A percentile compares a stretch with the other conserved stretches of the same genome.
Conservation (phyloP, 2,113 vertebrate species). For the cat (Felis catus) region F.catus_Fca126_mat1.0 CM031416.1:32053001-32053500, state of each 20-base stretch:
- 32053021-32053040: slow-evolving; percentile 57
- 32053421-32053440: neutral
- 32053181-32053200: neutral
- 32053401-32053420: neutral
- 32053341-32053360: neutral
- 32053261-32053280: neutral
- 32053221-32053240: neutral
- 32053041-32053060: slow-evolving; percentile 94
- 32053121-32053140: slow-evolving; percentile 95
- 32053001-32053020: neutral
- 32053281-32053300: neutral
- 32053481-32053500: neutral
- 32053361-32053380: neutral
- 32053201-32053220: neutral
- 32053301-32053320: neutral
- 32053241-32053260: neutral
- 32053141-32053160: slow-evolving; percentile 91
- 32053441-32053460: neutral
- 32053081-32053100: slow-evolving; percentile 92
- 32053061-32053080: slow-evolving; percentile 91
- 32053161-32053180: slow-evolving; percentile 84
- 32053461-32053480: neutral
- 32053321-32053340: neutral
- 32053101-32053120: slow-evolving; percentile 95
- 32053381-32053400: neutral